Percentiles rank a stretch among this genome's conserved stretches.
Conservation (phyloP, 2,888 invertebrate species). For the Xestobium rufovillosum region DNA sequence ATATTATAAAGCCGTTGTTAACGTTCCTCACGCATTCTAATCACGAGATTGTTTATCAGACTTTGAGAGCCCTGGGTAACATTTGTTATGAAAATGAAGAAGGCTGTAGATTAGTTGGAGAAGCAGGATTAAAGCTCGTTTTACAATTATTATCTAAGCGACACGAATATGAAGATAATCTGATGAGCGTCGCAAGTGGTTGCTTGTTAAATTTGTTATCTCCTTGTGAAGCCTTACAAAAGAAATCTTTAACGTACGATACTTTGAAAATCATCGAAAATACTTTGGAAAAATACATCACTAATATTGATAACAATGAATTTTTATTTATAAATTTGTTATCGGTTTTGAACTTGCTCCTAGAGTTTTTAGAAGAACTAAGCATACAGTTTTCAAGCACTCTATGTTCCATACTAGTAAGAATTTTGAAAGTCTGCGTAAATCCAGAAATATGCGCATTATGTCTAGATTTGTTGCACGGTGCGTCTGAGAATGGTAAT, state of each 20-base stretch:
- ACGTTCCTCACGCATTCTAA: conserved; percentile 50
- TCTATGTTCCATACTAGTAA: conserved; percentile 45
- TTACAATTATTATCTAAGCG: conserved; percentile 29
- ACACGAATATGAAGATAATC: conserved; percentile 25
- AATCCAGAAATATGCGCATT: conserved; percentile 67
- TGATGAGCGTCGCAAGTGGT: conserved; percentile 58
- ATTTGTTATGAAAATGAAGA: conserved; percentile 82
- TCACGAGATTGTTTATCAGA: conserved; percentile 60
- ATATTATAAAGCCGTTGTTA: conserved; percentile 53
- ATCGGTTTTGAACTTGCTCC: conserved; percentile 54
- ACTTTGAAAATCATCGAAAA: conserved; percentile 48
- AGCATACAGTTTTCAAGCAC: conserved; percentile 35
- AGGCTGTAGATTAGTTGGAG: conserved; percentile 48
- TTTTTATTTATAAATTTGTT: conserved; percentile 50
- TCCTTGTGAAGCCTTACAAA: conserved; percentile 61
- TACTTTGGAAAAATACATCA: conserved; percentile 47
- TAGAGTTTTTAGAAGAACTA: conserved; percentile 53
- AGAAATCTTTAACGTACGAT: conserved; percentile 50
- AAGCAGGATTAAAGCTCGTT: conserved; percentile 33
- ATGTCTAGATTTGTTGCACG: conserved; percentile 68
- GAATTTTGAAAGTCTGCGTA: conserved; percentile 56
- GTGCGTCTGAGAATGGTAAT: conserved; percentile 68
- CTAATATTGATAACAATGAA: conserved; percentile 49
- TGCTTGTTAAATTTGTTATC: conserved; percentile 73
- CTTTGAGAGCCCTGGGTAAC: conserved; percentile 78